Percentiles rank a stretch among this genome's conserved stretches.
phyloP scores from a whole-genome alignment of 37 sponge, comb jelly and placozoan species.

The Beroe forskalii region DNA sequence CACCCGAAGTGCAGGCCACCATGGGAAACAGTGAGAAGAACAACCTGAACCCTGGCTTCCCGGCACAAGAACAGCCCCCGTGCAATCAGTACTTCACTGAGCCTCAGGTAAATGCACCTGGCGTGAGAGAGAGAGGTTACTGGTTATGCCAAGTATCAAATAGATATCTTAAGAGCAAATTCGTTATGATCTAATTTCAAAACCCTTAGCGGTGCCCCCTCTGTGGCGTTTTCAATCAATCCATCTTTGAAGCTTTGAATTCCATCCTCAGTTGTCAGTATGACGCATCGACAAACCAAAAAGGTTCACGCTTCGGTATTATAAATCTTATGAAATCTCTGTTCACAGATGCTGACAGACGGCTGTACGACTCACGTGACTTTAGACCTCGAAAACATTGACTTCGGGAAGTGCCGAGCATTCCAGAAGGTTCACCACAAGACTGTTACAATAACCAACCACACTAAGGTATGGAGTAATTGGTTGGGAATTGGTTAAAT shows the following conservation, averaged over 20 bases:
- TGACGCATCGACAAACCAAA: no score
- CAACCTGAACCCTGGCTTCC: not conserved
- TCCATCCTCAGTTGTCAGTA: no score
- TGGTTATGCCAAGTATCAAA: no score
- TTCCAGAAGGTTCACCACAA: conserved; percentile 65
- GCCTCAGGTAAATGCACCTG: conserved; percentile 10
- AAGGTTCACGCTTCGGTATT: no score
- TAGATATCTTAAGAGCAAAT: no score
- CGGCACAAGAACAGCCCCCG: conserved; percentile 19
- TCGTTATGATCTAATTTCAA: no score
- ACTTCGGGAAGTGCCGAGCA: conserved; percentile 61
- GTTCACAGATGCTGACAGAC: conserved; percentile 16
- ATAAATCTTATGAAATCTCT: no score
- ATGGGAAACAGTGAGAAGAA: not conserved
- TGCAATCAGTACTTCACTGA: conserved; percentile 23
- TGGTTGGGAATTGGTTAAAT: no score
- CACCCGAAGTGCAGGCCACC: conserved; percentile 75
- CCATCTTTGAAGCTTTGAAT: no score
- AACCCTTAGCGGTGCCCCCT: not conserved
- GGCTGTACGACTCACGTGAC: conserved; percentile 53
- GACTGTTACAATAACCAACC: conserved; percentile 72
- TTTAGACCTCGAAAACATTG: conserved; percentile 53
- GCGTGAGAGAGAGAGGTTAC: no score
- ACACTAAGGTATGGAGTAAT: conserved; percentile 59
- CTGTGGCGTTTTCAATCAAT: not conserved